These are phyloP conservation scores for Peromyscus eremicus DNA, from an alignment of 2,797 vertebrate species.

Conservation along the genomic window DNA sequence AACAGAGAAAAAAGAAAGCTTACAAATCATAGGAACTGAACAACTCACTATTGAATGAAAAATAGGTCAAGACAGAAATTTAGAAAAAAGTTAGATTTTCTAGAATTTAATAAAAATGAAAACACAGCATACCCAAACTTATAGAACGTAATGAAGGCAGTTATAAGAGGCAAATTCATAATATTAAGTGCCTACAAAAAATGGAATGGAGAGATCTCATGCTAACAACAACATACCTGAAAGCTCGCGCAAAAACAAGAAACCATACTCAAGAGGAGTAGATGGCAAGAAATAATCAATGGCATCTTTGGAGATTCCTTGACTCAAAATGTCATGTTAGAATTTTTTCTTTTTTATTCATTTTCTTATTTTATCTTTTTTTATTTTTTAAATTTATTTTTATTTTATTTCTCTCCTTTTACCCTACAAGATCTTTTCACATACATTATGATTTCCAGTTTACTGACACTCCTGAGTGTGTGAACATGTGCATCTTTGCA, in stretches of 20 bases:
- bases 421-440: background rate
- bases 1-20: too few species aligned
- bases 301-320: background rate
- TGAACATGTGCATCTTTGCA: background rate
- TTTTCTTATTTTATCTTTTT: background rate
- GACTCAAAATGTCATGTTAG: background rate
- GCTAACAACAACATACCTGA: background rate
- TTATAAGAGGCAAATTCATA: background rate
- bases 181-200: background rate
- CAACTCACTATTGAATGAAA: too few species aligned
- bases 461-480: background rate
- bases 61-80: too few species aligned
- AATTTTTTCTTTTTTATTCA: background rate
- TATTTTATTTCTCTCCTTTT: background rate
- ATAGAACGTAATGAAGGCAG: background rate
- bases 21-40: too few species aligned
- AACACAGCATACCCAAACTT: too few species aligned
- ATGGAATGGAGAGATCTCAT: background rate
- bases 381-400: background rate
- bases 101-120: too few species aligned
- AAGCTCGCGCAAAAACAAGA: background rate
- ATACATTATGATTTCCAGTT: background rate
- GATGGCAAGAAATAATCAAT: background rate
- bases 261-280: background rate
- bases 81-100: too few species aligned